Evolutionary conservation across 2,888 invertebrate genomes (phyloP).

Genomic region (Melanostoma scalare): DNA sequence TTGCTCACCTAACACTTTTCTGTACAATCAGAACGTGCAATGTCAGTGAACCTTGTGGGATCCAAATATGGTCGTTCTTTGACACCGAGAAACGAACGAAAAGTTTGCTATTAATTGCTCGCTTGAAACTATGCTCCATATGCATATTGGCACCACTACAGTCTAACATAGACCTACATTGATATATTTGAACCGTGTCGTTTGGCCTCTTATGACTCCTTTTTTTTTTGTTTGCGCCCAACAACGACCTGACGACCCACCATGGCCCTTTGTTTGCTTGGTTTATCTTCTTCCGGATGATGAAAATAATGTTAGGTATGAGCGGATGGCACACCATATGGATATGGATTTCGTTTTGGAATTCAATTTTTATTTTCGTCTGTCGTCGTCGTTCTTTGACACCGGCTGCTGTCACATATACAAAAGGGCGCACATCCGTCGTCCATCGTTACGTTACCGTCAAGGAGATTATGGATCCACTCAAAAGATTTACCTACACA

Average conservation of each 20-base stretch:
- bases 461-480: conserved; percentile 59
- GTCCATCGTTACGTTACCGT: conserved; percentile 16
- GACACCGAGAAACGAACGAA: no score
- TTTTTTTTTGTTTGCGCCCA: no score
- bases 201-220: no score
- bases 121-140: no score
- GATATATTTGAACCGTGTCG: no score
- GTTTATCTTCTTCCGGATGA: conserved; percentile 12
- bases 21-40: no score
- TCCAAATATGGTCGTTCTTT: no score
- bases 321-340: conserved; percentile 6
- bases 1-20: no score
- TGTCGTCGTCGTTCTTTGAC: conserved; percentile 33
- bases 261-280: not conserved
- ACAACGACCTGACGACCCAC: not conserved
- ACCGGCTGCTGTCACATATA: not conserved
- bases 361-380: conserved; percentile 44
- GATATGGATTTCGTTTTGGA: conserved; percentile 46
- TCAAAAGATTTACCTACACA: conserved; percentile 54
- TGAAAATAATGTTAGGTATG: not conserved
- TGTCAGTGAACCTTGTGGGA: no score
- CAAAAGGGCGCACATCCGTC: conserved; percentile 4
- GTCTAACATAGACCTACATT: no score
- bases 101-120: no score
- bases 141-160: no score